A percentile compares a stretch with the other conserved stretches of the same genome.
phyloP scores from a whole-genome alignment of 1,140 invertebrate species.

The Maconellicoccus hirsutus region DNA sequence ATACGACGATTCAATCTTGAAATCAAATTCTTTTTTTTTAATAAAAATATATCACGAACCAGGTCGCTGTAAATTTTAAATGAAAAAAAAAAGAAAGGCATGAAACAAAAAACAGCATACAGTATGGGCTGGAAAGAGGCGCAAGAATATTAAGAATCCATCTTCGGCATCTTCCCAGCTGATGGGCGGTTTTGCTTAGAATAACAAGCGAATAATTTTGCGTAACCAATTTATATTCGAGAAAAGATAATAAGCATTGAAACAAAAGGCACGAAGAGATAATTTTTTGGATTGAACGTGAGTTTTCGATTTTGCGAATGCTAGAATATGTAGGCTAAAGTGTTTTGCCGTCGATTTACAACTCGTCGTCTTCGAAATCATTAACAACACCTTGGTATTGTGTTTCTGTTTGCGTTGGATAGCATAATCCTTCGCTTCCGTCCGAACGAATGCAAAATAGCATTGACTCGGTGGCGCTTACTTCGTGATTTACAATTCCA shows the following conservation, averaged over 20 bases:
- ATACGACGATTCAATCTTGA: too few species aligned
- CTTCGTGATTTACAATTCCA: slow-evolving; percentile 66
- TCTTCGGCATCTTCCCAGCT: too few species aligned
- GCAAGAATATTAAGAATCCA: too few species aligned
- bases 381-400: slow-evolving; percentile 46
- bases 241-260: background rate
- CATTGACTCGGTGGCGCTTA: slow-evolving; percentile 59
- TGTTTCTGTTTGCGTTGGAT: slow-evolving; percentile 52
- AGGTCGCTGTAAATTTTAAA: too few species aligned
- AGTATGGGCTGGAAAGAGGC: too few species aligned
- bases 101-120: too few species aligned
- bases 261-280: background rate
- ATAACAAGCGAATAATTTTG: background rate
- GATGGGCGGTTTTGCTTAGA: too few species aligned
- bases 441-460: slow-evolving; percentile 75
- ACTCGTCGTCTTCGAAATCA: slow-evolving; percentile 25
- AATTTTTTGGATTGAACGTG: background rate
- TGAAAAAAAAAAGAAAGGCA: too few species aligned
- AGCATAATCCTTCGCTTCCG: slow-evolving; percentile 69
- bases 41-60: too few species aligned
- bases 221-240: background rate
- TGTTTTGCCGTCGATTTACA: background rate
- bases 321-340: background rate
- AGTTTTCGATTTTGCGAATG: background rate
- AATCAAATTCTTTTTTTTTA: too few species aligned